Conservation (phyloP, 2,113 vertebrate species). For the Brachypodius melanocephalos region DNA sequence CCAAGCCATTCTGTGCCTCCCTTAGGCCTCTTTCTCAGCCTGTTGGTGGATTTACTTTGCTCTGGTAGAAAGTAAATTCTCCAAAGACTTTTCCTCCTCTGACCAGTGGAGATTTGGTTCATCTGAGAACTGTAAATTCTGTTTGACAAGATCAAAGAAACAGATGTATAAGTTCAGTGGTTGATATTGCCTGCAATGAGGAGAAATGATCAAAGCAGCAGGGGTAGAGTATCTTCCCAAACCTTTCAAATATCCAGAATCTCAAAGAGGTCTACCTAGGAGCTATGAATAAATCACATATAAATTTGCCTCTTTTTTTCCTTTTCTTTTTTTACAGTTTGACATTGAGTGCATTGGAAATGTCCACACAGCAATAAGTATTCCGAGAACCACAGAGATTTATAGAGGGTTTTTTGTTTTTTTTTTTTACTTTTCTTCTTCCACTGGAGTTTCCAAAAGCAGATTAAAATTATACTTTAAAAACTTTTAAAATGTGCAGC, state of each 20-base stretch:
- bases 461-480: conserved; percentile 35
- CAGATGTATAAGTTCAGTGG: conserved; percentile 67
- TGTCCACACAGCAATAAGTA: conserved; percentile 57
- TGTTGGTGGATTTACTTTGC: conserved; percentile 66
- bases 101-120: conserved; percentile 77
- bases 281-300: conserved; percentile 76
- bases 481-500: not conserved
- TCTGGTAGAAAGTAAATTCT: conserved; percentile 64
- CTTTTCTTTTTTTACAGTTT: conserved; percentile 38
- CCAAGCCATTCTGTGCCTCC: conserved; percentile 57
- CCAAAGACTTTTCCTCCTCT: conserved; percentile 64
- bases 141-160: conserved; percentile 79
- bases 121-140: conserved; percentile 77
- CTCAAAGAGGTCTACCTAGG: conserved; percentile 67
- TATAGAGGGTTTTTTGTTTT: not conserved
- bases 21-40: conserved; percentile 62
- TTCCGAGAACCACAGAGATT: conserved; percentile 58
- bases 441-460: conserved; percentile 36
- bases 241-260: conserved; percentile 74
- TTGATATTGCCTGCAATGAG: conserved; percentile 59
- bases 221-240: conserved; percentile 61
- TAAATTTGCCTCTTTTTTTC: conserved; percentile 61
- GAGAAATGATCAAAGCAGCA: conserved; percentile 74
- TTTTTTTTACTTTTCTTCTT: conserved; percentile 30
- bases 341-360: conserved; percentile 62